Percentiles rank a stretch among this genome's conserved stretches.
Conservation (phyloP, 1,140 invertebrate species). For the Aphelinus atriplicis region DNA sequence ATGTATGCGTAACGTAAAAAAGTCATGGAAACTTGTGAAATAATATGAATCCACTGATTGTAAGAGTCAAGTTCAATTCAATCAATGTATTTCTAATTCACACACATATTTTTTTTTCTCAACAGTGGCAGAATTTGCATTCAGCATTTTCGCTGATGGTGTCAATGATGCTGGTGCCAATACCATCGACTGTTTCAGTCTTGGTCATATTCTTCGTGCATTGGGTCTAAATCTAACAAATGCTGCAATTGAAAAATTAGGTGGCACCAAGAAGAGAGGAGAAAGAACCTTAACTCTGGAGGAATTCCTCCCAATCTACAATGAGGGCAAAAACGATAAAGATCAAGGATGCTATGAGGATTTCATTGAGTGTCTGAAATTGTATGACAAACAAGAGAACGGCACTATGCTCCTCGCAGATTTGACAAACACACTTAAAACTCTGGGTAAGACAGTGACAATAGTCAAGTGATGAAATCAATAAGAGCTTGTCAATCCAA, state of each 20-base stretch:
- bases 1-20: too few relatives aligned
- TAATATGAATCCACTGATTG: too few relatives aligned
- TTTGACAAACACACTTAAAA: slow-evolving; percentile 93
- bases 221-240: slow-evolving; percentile 93
- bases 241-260: slow-evolving; percentile 89
- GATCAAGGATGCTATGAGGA: slow-evolving; percentile 97
- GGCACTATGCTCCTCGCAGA: slow-evolving; percentile 97
- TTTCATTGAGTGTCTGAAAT: slow-evolving; percentile 98
- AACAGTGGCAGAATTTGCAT: slow-evolving; percentile 72
- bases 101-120: background rate
- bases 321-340: slow-evolving; percentile 95
- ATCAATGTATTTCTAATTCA: too few relatives aligned
- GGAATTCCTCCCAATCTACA: slow-evolving; percentile 98
- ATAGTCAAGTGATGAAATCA: too few relatives aligned
- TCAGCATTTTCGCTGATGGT: slow-evolving; percentile 77
- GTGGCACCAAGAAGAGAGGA: slow-evolving; percentile 96
- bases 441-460: slow-evolving; percentile 78
- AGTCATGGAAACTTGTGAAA: too few relatives aligned
- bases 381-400: slow-evolving; percentile 98
- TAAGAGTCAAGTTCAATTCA: too few relatives aligned
- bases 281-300: slow-evolving; percentile 82
- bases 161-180: slow-evolving; percentile 88
- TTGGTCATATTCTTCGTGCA: slow-evolving; percentile 92
- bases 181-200: slow-evolving; percentile 83
- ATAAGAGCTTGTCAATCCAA: too few relatives aligned